phyloP scores from a whole-genome alignment of 2,113 vertebrate genomes.

The Lagopus leucura region DNA sequence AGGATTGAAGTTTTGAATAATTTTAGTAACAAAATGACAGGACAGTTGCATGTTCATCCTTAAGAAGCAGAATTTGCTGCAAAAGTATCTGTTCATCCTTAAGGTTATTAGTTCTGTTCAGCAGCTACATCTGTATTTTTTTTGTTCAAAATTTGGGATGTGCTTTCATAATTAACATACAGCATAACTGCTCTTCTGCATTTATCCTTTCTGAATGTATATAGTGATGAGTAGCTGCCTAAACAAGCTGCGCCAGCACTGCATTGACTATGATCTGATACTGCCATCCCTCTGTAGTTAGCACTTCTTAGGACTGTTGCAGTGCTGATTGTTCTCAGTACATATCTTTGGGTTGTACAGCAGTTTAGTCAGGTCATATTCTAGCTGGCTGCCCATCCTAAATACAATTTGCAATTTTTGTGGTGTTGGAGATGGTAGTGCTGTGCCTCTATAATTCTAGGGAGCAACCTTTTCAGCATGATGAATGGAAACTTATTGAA shows the following conservation, averaged over 20 bases:
- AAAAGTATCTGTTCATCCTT: not conserved
- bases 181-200: not conserved
- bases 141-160: not conserved
- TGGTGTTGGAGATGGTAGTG: not conserved
- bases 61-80: not conserved
- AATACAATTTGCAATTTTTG: not conserved
- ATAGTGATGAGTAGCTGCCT: not conserved
- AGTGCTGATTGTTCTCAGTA: not conserved
- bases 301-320: not conserved
- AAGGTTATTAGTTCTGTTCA: not conserved
- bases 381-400: not conserved
- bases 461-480: conserved; percentile 32
- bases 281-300: not conserved
- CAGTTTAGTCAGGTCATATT: not conserved
- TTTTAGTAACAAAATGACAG: not conserved
- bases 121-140: not conserved
- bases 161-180: not conserved
- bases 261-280: not conserved
- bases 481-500: conserved; percentile 48
- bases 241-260: not conserved
- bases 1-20: not conserved
- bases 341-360: not conserved
- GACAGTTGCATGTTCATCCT: not conserved
- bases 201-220: not conserved
- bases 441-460: not conserved